Percentiles rank a stretch among this genome's conserved stretches.
Conservation (phyloP, 2,797 vertebrate genomes). For the Micropoecilia bifurca region DNA sequence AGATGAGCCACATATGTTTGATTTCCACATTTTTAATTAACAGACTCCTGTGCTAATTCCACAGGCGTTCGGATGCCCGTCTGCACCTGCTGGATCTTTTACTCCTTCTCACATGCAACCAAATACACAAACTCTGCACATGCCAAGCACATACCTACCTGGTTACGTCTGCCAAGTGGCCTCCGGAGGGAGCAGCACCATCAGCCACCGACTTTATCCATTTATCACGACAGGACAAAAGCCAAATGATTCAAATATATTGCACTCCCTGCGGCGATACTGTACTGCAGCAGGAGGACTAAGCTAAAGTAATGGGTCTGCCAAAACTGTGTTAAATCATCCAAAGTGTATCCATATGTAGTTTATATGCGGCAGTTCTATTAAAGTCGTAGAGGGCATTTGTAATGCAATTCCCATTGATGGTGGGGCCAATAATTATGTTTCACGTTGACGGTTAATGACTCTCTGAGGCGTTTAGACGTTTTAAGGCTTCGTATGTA, state of each 20-base stretch:
- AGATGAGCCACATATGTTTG: constrained; percentile 58
- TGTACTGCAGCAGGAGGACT: constrained; percentile 37
- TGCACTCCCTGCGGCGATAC: constrained; percentile 54
- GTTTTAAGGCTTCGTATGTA: constrained; percentile 22
- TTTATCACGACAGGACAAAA: constrained; percentile 64
- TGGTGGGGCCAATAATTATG: constrained; percentile 60
- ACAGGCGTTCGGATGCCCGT: constrained; percentile 40
- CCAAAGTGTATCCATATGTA: constrained; percentile 56
- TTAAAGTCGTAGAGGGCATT: constrained; percentile 57
- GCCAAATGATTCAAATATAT: constrained; percentile 74
- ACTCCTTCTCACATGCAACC: not conserved
- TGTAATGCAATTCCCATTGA: constrained; percentile 45
- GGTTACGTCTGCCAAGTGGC: constrained; percentile 32
- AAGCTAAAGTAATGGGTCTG: constrained; percentile 62
- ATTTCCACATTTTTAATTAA: constrained; percentile 66
- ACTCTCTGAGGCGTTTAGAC: constrained; percentile 29
- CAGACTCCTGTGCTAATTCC: constrained; percentile 60
- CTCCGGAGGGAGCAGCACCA: constrained; percentile 37
- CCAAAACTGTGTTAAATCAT: constrained; percentile 68
- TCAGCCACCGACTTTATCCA: constrained; percentile 57
- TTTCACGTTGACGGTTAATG: constrained; percentile 37
- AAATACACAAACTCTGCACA: constrained; percentile 1
- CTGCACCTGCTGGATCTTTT: constrained; percentile 32
- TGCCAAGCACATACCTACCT: constrained; percentile 25
- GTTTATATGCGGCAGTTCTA: constrained; percentile 46